phyloP scores from a whole-genome alignment of 2,888 invertebrate genomes.

The Ophion ventricosus region DNA sequence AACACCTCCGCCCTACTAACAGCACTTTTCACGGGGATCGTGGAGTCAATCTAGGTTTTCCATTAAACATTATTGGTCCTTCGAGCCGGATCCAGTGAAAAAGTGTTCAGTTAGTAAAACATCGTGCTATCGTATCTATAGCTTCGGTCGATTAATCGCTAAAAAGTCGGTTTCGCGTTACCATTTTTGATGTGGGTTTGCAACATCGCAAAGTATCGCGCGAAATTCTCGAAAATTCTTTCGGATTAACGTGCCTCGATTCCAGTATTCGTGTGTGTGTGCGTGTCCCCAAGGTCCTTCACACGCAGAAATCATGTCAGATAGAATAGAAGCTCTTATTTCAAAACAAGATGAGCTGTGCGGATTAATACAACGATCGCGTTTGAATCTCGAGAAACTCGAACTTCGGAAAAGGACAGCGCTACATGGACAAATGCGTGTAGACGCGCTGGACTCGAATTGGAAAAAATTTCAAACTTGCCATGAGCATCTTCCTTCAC shows the following conservation, averaged over 20 bases:
- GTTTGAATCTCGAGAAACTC: conserved; percentile 17
- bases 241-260: neutral
- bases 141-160: too few species aligned
- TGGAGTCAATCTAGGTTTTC: neutral
- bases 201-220: neutral
- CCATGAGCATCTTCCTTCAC: neutral
- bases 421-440: conserved; percentile 1
- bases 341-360: conserved; percentile 9
- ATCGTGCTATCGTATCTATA: too few species aligned
- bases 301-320: neutral
- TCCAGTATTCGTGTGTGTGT: neutral
- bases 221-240: neutral
- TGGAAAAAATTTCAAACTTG: conserved; percentile 23
- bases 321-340: conserved; percentile 3
- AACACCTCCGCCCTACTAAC: neutral
- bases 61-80: conserved; percentile 15
- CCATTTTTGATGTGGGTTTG: neutral
- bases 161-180: neutral
- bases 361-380: neutral
- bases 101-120: neutral
- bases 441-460: conserved; percentile 9
- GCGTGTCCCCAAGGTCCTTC: neutral
- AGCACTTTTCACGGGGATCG: neutral
- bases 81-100: conserved; percentile 18
- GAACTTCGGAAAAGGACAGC: conserved; percentile 5